phyloP scores from a whole-genome alignment of 2,888 invertebrate genomes.

The Helicoverpa assulta region DNA sequence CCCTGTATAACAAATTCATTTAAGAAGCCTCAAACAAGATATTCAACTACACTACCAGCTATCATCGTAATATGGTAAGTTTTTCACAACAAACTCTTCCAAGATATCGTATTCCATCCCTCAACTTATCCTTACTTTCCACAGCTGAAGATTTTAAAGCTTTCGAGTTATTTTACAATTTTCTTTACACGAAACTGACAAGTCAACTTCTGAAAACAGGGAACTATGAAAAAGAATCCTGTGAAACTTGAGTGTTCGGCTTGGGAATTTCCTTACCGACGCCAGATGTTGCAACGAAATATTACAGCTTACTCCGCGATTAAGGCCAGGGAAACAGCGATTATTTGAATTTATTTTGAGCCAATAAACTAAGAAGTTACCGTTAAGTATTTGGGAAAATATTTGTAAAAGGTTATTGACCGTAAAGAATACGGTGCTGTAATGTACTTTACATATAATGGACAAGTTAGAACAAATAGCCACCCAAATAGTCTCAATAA shows the following conservation, averaged over 20 bases:
- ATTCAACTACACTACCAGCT: too few relatives aligned
- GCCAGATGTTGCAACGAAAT: constrained; percentile 66
- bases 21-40: too few relatives aligned
- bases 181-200: constrained; percentile 61
- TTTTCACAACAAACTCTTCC: neutral
- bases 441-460: too few relatives aligned
- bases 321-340: constrained; percentile 32
- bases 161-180: constrained; percentile 46
- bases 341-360: neutral
- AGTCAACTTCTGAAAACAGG: constrained; percentile 59
- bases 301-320: constrained; percentile 55
- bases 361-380: too few relatives aligned
- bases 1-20: too few relatives aligned
- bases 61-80: too few relatives aligned
- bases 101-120: neutral
- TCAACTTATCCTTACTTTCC: constrained; percentile 3
- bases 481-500: too few relatives aligned
- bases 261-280: constrained; percentile 63
- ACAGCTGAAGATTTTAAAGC: constrained; percentile 24
- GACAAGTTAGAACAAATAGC: too few relatives aligned
- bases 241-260: constrained; percentile 59
- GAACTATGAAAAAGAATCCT: constrained; percentile 60
- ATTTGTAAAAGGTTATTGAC: too few relatives aligned
- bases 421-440: too few relatives aligned
- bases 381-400: too few relatives aligned